Percentiles rank a stretch among this genome's conserved stretches.
These are phyloP conservation scores for Harpagifer antarcticus DNA, from an alignment of 2,797 vertebrate species.

Conservation along the genomic window DNA sequence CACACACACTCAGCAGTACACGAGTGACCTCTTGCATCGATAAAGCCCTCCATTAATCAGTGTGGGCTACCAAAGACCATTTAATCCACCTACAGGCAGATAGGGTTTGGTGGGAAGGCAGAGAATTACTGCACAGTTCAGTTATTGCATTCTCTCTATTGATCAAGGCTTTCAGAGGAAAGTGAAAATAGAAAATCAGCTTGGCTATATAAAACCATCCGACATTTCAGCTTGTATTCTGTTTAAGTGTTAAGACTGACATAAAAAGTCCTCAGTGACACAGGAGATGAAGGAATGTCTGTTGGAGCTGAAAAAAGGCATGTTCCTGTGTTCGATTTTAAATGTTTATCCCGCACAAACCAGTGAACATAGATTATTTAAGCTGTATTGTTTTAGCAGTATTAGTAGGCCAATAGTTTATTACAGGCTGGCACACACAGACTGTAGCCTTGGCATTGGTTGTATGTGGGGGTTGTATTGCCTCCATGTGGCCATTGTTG, in stretches of 20 bases:
- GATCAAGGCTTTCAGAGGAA: constrained; percentile 46
- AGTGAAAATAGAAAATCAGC: constrained; percentile 29
- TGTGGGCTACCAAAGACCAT: constrained; percentile 42
- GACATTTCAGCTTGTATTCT: background rate
- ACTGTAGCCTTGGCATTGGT: constrained; percentile 32
- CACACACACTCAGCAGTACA: constrained; percentile 31
- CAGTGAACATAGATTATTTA: constrained; percentile 17
- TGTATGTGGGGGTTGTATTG: constrained; percentile 51
- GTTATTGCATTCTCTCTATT: constrained; percentile 66
- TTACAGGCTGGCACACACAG: constrained; percentile 41
- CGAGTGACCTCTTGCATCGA: constrained; percentile 27
- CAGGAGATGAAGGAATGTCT: background rate
- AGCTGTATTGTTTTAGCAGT: constrained; percentile 28
- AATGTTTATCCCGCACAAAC: constrained; percentile 9
- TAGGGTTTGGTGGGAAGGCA: constrained; percentile 38
- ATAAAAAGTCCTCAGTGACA: constrained; percentile 6
- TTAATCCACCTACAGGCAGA: constrained; percentile 48
- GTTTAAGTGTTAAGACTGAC: constrained; percentile 1
- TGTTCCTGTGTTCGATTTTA: constrained; percentile 9
- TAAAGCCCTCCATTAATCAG: constrained; percentile 61
- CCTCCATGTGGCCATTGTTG: constrained; percentile 73
- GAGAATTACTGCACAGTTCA: constrained; percentile 53
- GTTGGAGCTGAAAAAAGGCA: background rate
- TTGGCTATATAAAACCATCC: background rate
- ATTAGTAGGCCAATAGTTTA: constrained; percentile 36